A percentile compares a stretch with the other conserved stretches of the same genome.
Evolutionary conservation across 37 sponge, comb jelly and placozoan species (phyloP).

Genomic region (Ianthella basta): DNA sequence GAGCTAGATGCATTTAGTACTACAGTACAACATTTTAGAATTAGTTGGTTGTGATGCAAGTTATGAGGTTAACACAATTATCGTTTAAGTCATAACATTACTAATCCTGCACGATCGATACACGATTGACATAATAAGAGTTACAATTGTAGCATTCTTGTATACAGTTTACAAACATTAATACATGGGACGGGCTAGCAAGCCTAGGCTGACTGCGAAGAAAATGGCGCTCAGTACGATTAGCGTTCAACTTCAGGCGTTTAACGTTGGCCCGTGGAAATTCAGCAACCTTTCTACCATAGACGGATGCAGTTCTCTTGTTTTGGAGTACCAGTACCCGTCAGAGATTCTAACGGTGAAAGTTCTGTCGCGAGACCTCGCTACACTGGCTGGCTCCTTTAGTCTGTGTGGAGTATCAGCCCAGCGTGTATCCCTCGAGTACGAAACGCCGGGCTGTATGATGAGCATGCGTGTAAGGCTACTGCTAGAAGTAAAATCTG

Average conservation of each 20-base stretch:
- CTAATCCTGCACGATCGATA: too few species aligned
- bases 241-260: not conserved
- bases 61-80: too few species aligned
- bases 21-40: too few species aligned
- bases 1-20: too few species aligned
- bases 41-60: too few species aligned
- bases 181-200: too few species aligned
- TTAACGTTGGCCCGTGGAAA: conserved; percentile 16
- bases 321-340: conserved; percentile 9
- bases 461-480: conserved; percentile 55
- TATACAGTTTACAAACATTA: too few species aligned
- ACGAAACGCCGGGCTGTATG: conserved; percentile 53
- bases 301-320: conserved; percentile 11
- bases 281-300: not conserved
- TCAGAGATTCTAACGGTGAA: conserved; percentile 9
- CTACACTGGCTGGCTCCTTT: not conserved
- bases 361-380: not conserved
- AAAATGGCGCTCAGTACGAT: not conserved
- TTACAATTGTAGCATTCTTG: too few species aligned
- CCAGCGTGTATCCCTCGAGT: conserved; percentile 25
- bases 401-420: not conserved
- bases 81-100: too few species aligned
- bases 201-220: not conserved
- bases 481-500: conserved; percentile 48
- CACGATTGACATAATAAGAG: too few species aligned